A percentile compares a stretch with the other conserved stretches of the same genome.
Conservation (phyloP, 2,888 invertebrate species). For the Apamea crenata region DNA sequence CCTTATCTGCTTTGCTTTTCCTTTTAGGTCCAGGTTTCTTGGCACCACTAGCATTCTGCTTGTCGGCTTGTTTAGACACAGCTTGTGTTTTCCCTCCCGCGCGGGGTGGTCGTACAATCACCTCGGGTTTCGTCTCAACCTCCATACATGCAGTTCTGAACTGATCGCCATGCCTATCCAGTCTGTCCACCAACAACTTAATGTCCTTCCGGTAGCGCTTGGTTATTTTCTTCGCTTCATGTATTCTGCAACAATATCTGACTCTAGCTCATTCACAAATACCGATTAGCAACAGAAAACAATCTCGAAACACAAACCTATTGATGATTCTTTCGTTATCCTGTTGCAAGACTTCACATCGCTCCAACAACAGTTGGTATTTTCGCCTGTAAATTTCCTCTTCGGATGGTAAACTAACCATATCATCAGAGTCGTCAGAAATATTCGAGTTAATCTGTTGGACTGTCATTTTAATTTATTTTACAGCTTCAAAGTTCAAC, state of each 20-base stretch:
- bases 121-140: constrained; percentile 85
- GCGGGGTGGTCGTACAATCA: constrained; percentile 74
- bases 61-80: constrained; percentile 78
- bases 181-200: constrained; percentile 92
- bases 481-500: constrained; percentile 86
- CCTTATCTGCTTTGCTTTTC: constrained; percentile 92
- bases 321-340: constrained; percentile 94
- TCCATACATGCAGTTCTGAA: constrained; percentile 92
- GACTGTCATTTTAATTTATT: constrained; percentile 91
- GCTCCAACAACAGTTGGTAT: constrained; percentile 93
- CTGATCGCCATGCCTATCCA: constrained; percentile 93
- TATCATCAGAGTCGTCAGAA: constrained; percentile 90
- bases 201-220: constrained; percentile 93
- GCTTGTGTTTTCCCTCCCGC: constrained; percentile 76
- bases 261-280: constrained; percentile 61
- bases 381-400: constrained; percentile 93
- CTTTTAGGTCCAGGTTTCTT: constrained; percentile 88
- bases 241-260: constrained; percentile 89
- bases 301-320: constrained; percentile 85
- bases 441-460: constrained; percentile 89
- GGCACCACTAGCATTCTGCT: constrained; percentile 76
- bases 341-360: constrained; percentile 94
- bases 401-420: constrained; percentile 90
- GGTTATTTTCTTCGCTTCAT: constrained; percentile 93
- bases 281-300: constrained; percentile 63